Evolutionary conservation across 2,113 vertebrate species (phyloP), one percentile per base, ranked within the genome.

Genomic region (Tapirus terrestris): DNA sequence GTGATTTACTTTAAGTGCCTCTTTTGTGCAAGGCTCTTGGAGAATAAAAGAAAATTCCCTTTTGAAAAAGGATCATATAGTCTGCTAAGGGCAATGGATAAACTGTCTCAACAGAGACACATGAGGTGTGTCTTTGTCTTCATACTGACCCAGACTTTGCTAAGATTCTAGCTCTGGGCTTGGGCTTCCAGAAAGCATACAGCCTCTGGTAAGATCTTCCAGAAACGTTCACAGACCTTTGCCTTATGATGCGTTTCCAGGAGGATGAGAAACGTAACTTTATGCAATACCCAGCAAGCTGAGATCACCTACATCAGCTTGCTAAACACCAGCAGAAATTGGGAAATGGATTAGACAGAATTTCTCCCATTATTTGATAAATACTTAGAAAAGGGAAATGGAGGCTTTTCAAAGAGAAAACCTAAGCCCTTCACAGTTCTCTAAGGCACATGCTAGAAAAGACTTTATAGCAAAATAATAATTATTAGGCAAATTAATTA

Each of bases 401-500:
- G 21, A 72, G 10, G 0, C 21, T 63, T 93, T 95, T 77, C 79
- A 85, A 93, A 70, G 63, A 93, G 72, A 82, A 91, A 94, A 45
- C 2, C 8, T 60, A 73, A 95, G n/a, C 45, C 29, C 25, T 87
- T 92, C 67, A 43, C 14, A 75, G 31, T 86, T 95, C 43, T 53
- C 80, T 56, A 95, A 56, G 61, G 13, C 14, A 63, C 3, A 18
- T 14, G 21, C 27, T 73, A 63, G 53, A 39, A 72, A 86, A 96
- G 18, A 70, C 31, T 77, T 90, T n/a, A 68, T 31, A 94, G 39
- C 51, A 58, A 88, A 77, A 77, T 70, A 88, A 70, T 77, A 89
- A 89, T 70, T 91, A 68, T 72, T 85, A 90, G 72, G 58, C 20
- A 91, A 83, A 89, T 58, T 87, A 79, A 94, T 96, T 94, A 72